phyloP scores from a whole-genome alignment of 2,888 invertebrate genomes.

The Tineola bisselliella region DNA sequence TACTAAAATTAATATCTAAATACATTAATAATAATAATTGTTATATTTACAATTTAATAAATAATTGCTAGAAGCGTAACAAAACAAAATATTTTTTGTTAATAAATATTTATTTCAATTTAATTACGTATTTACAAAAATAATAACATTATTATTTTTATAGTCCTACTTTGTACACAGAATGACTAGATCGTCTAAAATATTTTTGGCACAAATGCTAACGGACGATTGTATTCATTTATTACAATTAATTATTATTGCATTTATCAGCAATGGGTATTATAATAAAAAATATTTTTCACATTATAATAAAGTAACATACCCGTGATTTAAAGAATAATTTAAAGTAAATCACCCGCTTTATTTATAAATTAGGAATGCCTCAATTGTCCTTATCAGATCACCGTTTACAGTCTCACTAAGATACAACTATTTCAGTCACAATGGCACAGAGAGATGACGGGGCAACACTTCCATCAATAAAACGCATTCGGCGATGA shows the following conservation, averaged over 20 bases:
- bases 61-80: not conserved
- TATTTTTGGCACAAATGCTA: conserved; percentile 24
- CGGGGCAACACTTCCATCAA: not conserved
- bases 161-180: conserved; percentile 52
- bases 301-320: not conserved
- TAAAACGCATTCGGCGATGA: not conserved
- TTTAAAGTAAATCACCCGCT: not conserved
- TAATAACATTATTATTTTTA: not conserved
- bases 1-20: too few species aligned
- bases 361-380: conserved; percentile 3
- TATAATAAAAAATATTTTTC: not conserved
- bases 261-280: too few species aligned
- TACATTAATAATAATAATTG: not conserved
- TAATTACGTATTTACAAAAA: conserved; percentile 11
- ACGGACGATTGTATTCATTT: conserved; percentile 15
- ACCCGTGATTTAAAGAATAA: not conserved
- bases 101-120: not conserved
- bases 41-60: not conserved
- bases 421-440: not conserved
- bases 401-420: conserved; percentile 1
- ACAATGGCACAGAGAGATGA: not conserved
- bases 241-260: not conserved
- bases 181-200: conserved; percentile 45
- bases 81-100: not conserved
- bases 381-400: not conserved